Conservation (phyloP, 1,140 invertebrate species). For the Onthophagus taurus region DNA sequence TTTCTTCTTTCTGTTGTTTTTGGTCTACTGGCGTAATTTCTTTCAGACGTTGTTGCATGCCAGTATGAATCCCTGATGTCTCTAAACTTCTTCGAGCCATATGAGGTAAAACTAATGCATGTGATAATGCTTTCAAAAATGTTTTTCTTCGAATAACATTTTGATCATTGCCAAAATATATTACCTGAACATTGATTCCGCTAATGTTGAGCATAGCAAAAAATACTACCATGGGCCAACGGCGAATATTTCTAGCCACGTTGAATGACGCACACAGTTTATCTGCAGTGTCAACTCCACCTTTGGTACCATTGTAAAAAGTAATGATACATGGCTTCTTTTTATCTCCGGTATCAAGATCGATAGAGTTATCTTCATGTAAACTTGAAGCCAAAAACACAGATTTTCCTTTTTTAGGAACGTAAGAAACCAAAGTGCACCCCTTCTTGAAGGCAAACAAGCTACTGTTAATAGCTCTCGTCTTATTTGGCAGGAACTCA, state of each 20-base stretch:
- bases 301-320: conserved; percentile 31
- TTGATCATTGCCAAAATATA: background rate
- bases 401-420: conserved; percentile 26
- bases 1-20: no score
- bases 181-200: background rate
- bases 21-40: no score
- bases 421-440: conserved; percentile 19
- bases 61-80: no score
- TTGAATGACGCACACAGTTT: conserved; percentile 31
- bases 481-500: conserved; percentile 19
- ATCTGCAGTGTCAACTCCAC: conserved; percentile 35
- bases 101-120: no score
- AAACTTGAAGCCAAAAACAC: conserved; percentile 18
- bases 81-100: no score
- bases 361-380: conserved; percentile 28
- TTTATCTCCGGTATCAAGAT: conserved; percentile 12
- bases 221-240: conserved; percentile 37
- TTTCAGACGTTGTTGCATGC: no score
- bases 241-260: conserved; percentile 24
- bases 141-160: background rate
- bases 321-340: conserved; percentile 17
- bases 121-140: background rate
- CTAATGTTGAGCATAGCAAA: conserved; percentile 14
- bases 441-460: conserved; percentile 24
- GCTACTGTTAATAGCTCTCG: conserved; percentile 10